These are phyloP conservation scores for Acholoe squamosa DNA, from an alignment of 2,888 invertebrate genomes.

Conservation along the genomic window DNA sequence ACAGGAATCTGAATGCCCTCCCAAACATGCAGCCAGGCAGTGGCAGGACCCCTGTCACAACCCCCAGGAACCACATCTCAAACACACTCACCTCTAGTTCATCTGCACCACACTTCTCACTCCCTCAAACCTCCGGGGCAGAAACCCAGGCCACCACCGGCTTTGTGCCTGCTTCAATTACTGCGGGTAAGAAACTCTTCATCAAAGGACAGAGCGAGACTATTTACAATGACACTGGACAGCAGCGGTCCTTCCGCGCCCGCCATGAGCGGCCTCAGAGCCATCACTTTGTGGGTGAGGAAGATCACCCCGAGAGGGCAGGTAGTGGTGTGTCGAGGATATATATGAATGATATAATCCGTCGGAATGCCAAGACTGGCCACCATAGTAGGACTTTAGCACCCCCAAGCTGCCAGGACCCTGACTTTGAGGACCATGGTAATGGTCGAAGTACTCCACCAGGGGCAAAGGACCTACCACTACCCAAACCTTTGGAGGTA, in stretches of 20 bases:
- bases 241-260: neutral
- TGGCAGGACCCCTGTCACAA: neutral
- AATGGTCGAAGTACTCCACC: constrained; percentile 4
- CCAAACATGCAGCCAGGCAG: neutral
- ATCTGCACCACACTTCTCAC: neutral
- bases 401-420: neutral
- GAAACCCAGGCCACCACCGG: neutral
- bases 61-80: neutral
- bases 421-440: neutral
- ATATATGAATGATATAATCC: constrained; percentile 23
- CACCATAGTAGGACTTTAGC: constrained; percentile 31
- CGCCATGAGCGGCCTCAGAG: constrained; percentile 14
- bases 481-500: constrained; percentile 19
- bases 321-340: constrained; percentile 44
- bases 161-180: neutral
- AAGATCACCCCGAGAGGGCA: neutral
- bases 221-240: neutral
- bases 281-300: neutral
- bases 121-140: neutral
- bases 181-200: constrained; percentile 17
- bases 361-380: neutral
- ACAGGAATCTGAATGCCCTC: neutral
- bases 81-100: neutral
- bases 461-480: neutral
- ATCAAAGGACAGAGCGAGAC: constrained; percentile 43